Base-by-base conservation (phyloP, 2,888 invertebrate species). In the Hemaris fuciformis region DNA sequence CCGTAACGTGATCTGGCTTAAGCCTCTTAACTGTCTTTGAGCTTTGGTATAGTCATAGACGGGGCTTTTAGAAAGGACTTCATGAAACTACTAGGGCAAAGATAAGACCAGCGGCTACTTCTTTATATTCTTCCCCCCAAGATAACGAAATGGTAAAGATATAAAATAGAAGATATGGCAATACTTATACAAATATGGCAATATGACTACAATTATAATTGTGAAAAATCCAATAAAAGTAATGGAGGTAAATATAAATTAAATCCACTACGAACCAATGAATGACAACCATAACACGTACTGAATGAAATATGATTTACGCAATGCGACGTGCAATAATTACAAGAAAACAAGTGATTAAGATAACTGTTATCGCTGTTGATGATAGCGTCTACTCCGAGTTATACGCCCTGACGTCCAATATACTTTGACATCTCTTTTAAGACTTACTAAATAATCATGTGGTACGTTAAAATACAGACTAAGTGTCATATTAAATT, bases 281-380 rank as follows among this genome's bases (percentile, higher is more conserved):
- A 22, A 46, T 18, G 41, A 20, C 41, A 53, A 27, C 53, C 60
- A 53, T 22, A 53, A n/a, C 23, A 53, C 18, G 41, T 46, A 60
- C 58, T 31, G 43, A 62, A 59, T 67, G 63, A 60, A 62, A 61
- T 64, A 68, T 61, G 64, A 66, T 63, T 74, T 70, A 72, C 73
- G 72, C 66, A 75, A 76, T 73, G 66, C 64, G 61, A 66, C 66
- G 64, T 68, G 68, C 64, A 74, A 73, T 80, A 80, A 85, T 81
- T 83, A 84, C 80, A 77, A 70, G 73, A 83, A 79, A 82, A 83
- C 85, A 81, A 79, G 78, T 78, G 81, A 84, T 86, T 83, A 74
- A 80, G 83, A 83, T 87, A 85, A 66, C 64, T 53, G 67, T 71
- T 87, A 87, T 87, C 85, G 65, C 59, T 34, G 63, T 72, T 66